Evolutionary conservation across 2,797 vertebrate species (phyloP).

Genomic region (Darevskia mixta): DNA sequence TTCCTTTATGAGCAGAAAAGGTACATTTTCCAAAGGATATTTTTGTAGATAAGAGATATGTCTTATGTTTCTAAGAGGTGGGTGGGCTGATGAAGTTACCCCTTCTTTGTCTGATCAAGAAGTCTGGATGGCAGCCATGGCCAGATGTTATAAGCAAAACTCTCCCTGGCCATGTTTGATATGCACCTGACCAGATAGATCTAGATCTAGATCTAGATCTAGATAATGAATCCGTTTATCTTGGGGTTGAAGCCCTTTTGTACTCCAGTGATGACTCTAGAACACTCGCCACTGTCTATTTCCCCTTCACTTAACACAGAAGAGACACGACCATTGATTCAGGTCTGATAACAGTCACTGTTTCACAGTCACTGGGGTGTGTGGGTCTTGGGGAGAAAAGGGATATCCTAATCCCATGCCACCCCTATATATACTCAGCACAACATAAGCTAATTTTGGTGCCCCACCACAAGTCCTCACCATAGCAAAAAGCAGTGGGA

Average conservation of each 20-base stretch:
- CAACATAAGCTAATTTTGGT: neutral
- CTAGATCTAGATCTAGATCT: too few species aligned
- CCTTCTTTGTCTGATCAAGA: neutral
- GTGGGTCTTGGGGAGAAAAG: neutral
- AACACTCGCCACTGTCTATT: neutral
- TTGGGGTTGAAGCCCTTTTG: neutral
- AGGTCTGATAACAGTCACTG: neutral
- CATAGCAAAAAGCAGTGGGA: too few species aligned
- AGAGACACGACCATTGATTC: neutral
- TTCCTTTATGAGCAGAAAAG: slow-evolving; percentile 61
- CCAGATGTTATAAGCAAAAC: neutral
- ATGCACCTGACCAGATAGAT: too few species aligned
- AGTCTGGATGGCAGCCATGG: neutral
- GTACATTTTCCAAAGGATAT: slow-evolving; percentile 42
- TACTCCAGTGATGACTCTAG: neutral
- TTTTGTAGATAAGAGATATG: neutral
- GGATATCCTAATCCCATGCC: neutral
- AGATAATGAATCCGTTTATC: neutral
- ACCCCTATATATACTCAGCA: neutral
- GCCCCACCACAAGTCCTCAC: neutral
- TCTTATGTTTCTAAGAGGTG: neutral
- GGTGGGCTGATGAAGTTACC: neutral
- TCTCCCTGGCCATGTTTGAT: neutral
- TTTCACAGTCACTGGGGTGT: neutral
- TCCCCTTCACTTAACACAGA: neutral